Base-by-base conservation (phyloP, 2,797 vertebrate genomes). In the Microctenopoma steveboyesi region DNA sequence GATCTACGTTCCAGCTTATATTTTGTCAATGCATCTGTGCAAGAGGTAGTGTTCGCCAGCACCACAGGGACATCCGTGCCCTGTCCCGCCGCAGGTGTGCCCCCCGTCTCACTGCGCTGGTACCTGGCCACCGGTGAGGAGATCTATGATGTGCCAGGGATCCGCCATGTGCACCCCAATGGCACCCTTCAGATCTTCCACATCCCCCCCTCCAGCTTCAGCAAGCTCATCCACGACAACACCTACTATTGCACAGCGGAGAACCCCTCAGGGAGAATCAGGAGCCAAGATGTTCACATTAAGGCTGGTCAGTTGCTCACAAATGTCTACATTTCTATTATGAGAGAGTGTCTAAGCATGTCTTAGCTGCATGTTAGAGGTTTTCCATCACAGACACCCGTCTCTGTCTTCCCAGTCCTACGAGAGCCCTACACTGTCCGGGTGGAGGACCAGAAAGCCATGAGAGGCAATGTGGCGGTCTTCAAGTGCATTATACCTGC, bases 1-100 rank as follows among this genome's bases (percentile, higher is more conserved):
- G 98, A 98, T 93, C 95, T 98, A 93, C 97, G 95, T 77, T 95
- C 97, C 96, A 98, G 97, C 96, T 96, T 99, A 92, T 99, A 98
- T 94, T 98, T 99, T 94, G 96, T 99, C 97, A 98, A 99, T 98
- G 97, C 97, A 98, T 98, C 98, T 98, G 92, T 99, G 97, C 98
- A 98, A 98, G 97, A 98, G 98, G 96, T 99, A 98, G 97, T 99
- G 95, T 99, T 99, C 89, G 97, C 98, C 88, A 99, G 97, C 94
- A 98, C 97, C 92, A 97, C 97, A 92, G 98, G 98, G 96, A 96
- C 96, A 30, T 83, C 96, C 94, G 97, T 98, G 94, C 96, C 98
- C 94, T 99, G 98, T 94, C 97, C 97, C 40, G 98, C 97, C 74
- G 94, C 96, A 89, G 98, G 96, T 74, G 94, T 96, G 93, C 95